phyloP scores from a whole-genome alignment of 1,140 invertebrate species.

The Dinoponera quadriceps region DNA sequence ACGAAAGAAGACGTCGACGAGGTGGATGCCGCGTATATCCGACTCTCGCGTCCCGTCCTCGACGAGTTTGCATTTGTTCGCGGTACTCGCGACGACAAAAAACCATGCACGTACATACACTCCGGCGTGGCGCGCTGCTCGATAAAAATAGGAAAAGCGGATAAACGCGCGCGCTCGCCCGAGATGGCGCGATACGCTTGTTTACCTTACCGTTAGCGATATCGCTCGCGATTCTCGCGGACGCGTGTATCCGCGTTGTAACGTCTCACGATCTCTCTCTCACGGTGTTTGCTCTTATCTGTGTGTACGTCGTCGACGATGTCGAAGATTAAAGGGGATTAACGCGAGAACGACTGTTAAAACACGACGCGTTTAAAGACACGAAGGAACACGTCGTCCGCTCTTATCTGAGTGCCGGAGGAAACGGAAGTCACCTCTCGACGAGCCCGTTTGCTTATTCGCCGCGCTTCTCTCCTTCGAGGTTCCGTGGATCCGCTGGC shows the following conservation, averaged over 20 bases:
- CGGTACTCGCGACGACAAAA: not conserved
- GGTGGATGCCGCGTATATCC: not conserved
- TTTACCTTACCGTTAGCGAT: not conserved
- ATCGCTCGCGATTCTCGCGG: not conserved
- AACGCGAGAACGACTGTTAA: no score
- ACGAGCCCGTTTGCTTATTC: no score
- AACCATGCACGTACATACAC: not conserved
- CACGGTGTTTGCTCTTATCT: not conserved
- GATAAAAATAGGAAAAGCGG: not conserved
- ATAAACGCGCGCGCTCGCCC: not conserved
- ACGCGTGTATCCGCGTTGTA: not conserved
- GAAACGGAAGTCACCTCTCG: no score
- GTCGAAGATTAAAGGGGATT: no score
- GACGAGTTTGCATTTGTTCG: conserved; percentile 15
- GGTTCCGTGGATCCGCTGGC: not conserved
- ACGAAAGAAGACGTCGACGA: conserved; percentile 45
- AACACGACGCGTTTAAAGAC: no score
- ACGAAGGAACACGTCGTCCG: no score
- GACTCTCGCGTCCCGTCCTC: not conserved
- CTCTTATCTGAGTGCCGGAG: no score
- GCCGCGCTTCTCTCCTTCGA: not conserved
- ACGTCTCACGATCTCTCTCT: not conserved
- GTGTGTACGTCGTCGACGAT: not conserved
- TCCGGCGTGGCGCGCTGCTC: no score
- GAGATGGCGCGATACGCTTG: no score